Conservation (phyloP, 2,113 vertebrate species). For the Peromyscus californicus region DNA sequence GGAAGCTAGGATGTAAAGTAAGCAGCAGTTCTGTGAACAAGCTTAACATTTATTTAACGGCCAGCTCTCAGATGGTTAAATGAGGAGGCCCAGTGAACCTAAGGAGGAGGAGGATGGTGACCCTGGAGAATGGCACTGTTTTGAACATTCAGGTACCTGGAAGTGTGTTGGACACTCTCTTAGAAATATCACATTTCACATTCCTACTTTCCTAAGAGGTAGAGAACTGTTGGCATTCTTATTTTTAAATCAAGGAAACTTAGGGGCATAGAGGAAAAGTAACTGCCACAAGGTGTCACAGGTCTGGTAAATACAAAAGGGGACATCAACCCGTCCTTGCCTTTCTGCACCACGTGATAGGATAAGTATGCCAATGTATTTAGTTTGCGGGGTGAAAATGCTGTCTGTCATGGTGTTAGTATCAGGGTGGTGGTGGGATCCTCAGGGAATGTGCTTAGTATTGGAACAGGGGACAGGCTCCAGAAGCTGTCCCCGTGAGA, state of each 20-base stretch:
- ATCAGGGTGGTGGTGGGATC: background rate
- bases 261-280: background rate
- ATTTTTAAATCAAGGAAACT: constrained; percentile 23
- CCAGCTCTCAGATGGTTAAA: background rate
- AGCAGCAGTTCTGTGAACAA: background rate
- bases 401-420: background rate
- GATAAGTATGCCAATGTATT: background rate
- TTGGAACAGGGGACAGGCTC: background rate
- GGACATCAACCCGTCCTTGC: background rate
- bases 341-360: rapidly evolving
- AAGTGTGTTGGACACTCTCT: background rate
- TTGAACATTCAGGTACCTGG: background rate
- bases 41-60: rapidly evolving
- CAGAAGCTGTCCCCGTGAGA: background rate
- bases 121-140: background rate
- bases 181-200: background rate
- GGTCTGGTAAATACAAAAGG: background rate
- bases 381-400: background rate
- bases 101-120: no score
- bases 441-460: background rate
- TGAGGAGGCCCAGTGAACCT: background rate
- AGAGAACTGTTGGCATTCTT: background rate
- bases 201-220: background rate
- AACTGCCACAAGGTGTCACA: background rate
- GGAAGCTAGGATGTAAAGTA: background rate